A percentile compares a stretch with the other conserved stretches of the same genome.
These are phyloP conservation scores for Drosophila buzzatii DNA, from an alignment of 2,888 invertebrate species.

Conservation along the genomic window DNA sequence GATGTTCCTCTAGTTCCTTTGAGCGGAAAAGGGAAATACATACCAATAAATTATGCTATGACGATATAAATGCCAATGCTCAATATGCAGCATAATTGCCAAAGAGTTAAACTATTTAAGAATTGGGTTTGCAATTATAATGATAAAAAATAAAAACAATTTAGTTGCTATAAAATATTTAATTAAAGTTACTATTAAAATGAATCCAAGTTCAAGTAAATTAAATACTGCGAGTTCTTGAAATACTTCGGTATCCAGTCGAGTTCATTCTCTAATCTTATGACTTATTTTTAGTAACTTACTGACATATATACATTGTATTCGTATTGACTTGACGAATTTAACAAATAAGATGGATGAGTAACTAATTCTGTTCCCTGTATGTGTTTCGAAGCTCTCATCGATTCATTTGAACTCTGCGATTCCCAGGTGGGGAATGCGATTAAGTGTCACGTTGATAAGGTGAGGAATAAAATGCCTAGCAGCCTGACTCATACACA, in stretches of 20 bases:
- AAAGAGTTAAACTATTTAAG: too few species aligned
- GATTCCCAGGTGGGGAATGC: background rate
- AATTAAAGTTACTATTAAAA: background rate
- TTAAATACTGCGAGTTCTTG: too few species aligned
- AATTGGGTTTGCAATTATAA: too few species aligned
- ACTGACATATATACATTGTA: background rate
- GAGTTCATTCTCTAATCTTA: too few species aligned
- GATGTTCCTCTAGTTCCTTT: too few species aligned
- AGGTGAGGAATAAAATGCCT: slow-evolving; percentile 20
- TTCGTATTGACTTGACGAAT: background rate
- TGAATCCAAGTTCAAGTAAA: background rate
- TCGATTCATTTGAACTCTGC: background rate
- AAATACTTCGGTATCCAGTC: too few species aligned
- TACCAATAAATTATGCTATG: too few species aligned
- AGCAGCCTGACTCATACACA: slow-evolving; percentile 30
- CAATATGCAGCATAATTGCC: too few species aligned
- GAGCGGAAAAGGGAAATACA: too few species aligned
- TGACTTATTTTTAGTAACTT: background rate
- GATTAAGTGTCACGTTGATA: slow-evolving; percentile 26
- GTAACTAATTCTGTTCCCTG: background rate
- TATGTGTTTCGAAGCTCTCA: background rate
- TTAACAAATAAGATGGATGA: background rate
- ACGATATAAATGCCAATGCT: too few species aligned
- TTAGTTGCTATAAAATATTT: background rate
- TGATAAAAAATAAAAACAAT: background rate